Base-by-base conservation (phyloP, 2,113 vertebrate species). In the Sterna hirundo region DNA sequence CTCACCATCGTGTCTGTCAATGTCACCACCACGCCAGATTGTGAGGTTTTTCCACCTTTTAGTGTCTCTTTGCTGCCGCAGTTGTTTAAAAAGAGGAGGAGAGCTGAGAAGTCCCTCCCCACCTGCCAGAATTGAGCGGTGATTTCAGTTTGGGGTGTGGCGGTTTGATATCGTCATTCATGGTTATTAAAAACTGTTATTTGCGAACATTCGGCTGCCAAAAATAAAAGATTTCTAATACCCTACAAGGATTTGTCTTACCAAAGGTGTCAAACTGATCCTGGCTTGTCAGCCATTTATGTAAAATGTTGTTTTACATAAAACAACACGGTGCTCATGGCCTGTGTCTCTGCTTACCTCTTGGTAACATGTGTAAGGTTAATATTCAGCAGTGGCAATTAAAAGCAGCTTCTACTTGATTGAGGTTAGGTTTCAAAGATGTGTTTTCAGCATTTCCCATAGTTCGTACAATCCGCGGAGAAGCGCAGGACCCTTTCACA, bases 1-100 rank as follows among this genome's bases (percentile, higher is more conserved):
- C 1, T 5, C 68, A 70, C 91, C 42, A 52, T 64, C 90, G 57
- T 46, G 94, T 95, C 94, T 95, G 72, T 97, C 95, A 94, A 42
- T 81, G 93, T 94, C 95, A 95, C 62, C 64, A 75, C 57, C 82
- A 71, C 0, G 1, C 3, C 8, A 65, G 76, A 79, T 11, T 76
- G 36, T 83, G 44, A 89, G 72, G 26, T 81, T 91, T 90, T 91
- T 46, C 91, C 79, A 88, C 18, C 77, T 83, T 80, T 71, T 15
- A 22, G 71, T 66, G 44, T 68, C 89, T 95, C 64, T 85, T 80
- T 64, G 47, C 89, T 81, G 82, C 91, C 80, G 84, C 3, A 1
- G 42, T 85, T 83, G 20, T 79, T 88, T 66, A 27, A 79, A 68
- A 88, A 40, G 68, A 66, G 54, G 26, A 81, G 65, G n/a, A 76